Base-by-base conservation (phyloP, 2,888 invertebrate species). In the Chaitophorus viminalis region DNA sequence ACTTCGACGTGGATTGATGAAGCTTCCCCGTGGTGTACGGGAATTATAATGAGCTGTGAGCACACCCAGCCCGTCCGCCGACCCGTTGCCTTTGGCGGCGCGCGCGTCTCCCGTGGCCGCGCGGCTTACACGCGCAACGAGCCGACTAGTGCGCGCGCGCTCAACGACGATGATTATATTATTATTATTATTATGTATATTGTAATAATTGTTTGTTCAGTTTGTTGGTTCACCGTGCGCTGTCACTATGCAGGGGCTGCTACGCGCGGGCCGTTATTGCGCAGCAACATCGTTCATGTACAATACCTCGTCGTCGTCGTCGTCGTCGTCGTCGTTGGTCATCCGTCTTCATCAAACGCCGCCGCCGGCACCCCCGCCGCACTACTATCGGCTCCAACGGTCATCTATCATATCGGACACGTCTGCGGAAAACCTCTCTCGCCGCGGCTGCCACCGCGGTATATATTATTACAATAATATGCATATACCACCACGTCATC, bases 71-170 rank as follows among this genome's bases (percentile, higher is more conserved):
- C 29, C 88, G 91, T 88, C 89, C 92, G 92, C 92, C 92, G 92
- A 92, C 92, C 92, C 92, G 92, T 92, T 92, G 92, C 92, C 92
- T 92, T 92, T 92, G 92, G 92, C 92, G 14, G 46, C 92, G 90
- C 91, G 92, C 92, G 91, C 91, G 91, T 92, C 90, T 91, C 91
- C 91, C 91, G n/a, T n/a, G 91, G 91, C 91, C 92, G 91, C 90
- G 2, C 60, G 29, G 89, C 91, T 90, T 90, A 92, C 92, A 90
- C 90, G 91, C 90, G 92, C 92, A 11, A 72, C 89, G 89, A 90
- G 90, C 54, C 91, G 90, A 91, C 91, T 21, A 75, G 18, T 25
- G 11, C 39, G 39, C 36, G 36, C 36, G 36, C 36, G 4, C 36
- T 29, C 21, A 21, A 5, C 46, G 79, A 70, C 81, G 88, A 88